Evolutionary conservation across 37 sponge, comb jelly and placozoan genomes (phyloP).

Genomic region (Tethya wilhelma): DNA sequence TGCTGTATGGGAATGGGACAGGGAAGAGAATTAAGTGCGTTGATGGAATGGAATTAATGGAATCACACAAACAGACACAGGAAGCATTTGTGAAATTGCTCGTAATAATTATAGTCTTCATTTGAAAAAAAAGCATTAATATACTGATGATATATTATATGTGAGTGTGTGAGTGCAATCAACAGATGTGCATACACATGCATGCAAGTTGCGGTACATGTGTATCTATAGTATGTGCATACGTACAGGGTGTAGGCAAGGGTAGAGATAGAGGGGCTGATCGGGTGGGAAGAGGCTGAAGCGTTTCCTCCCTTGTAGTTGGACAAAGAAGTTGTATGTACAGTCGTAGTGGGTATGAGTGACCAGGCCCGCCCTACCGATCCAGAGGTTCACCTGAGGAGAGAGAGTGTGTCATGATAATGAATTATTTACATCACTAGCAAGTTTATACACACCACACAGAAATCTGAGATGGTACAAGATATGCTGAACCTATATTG

Average conservation of each 20-base stretch:
- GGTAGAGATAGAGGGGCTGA: conserved; percentile 67
- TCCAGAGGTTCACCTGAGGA: conserved; percentile 69
- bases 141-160: background rate
- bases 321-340: conserved; percentile 78
- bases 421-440: background rate
- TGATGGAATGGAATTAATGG: too few relatives aligned
- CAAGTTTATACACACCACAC: background rate
- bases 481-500: too few relatives aligned
- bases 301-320: conserved; percentile 62
- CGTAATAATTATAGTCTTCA: too few relatives aligned
- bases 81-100: too few relatives aligned
- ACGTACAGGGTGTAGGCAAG: conserved; percentile 75
- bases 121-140: too few relatives aligned
- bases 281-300: conserved; percentile 68
- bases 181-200: background rate
- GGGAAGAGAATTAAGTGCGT: too few relatives aligned
- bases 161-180: background rate
- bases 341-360: conserved; percentile 77
- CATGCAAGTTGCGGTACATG: background rate
- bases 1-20: conserved; percentile 57
- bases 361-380: conserved; percentile 59
- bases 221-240: too few relatives aligned
- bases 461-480: background rate
- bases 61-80: too few relatives aligned
- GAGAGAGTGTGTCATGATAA: background rate